A percentile compares a stretch with the other conserved stretches of the same genome.
Evolutionary conservation across 2,113 vertebrate genomes (phyloP).

Genomic region (Dasyornis broadbenti): DNA sequence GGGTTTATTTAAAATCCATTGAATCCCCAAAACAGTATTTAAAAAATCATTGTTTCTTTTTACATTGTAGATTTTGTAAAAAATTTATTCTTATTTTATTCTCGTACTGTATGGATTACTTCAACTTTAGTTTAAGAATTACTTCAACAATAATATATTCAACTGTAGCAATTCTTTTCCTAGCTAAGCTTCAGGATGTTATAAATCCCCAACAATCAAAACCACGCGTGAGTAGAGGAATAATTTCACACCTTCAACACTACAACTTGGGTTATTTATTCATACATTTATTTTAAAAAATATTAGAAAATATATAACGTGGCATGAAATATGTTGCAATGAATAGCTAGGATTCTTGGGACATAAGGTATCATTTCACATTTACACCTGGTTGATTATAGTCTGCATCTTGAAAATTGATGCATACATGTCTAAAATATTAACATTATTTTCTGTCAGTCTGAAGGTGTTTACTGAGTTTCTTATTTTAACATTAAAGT

Average conservation of each 20-base stretch:
- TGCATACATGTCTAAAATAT: neutral
- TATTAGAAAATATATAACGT: slow-evolving; percentile 31
- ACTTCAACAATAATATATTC: neutral
- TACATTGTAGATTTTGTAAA: neutral
- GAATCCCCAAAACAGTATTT: neutral
- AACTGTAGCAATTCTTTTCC: neutral
- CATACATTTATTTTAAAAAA: slow-evolving; percentile 62
- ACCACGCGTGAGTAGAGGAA: neutral
- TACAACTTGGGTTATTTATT: slow-evolving; percentile 35
- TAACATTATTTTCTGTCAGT: neutral
- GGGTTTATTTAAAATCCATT: slow-evolving; percentile 16
- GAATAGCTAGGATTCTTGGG: slow-evolving; percentile 14
- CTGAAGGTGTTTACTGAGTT: neutral
- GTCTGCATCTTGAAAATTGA: slow-evolving; percentile 4
- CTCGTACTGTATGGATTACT: slow-evolving; percentile 29
- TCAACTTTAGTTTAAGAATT: neutral
- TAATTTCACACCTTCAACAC: slow-evolving; percentile 65
- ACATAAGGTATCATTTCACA: slow-evolving; percentile 39
- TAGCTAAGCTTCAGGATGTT: slow-evolving; percentile 31
- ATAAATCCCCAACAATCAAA: slow-evolving; percentile 47
- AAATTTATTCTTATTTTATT: neutral
- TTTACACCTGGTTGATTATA: slow-evolving; percentile 44
- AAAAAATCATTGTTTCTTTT: neutral
- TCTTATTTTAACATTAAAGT: neutral
- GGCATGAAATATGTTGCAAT: slow-evolving; percentile 2